Evolutionary conservation across 2,113 vertebrate species (phyloP).

Genomic region (Dipodomys stephensi): DNA sequence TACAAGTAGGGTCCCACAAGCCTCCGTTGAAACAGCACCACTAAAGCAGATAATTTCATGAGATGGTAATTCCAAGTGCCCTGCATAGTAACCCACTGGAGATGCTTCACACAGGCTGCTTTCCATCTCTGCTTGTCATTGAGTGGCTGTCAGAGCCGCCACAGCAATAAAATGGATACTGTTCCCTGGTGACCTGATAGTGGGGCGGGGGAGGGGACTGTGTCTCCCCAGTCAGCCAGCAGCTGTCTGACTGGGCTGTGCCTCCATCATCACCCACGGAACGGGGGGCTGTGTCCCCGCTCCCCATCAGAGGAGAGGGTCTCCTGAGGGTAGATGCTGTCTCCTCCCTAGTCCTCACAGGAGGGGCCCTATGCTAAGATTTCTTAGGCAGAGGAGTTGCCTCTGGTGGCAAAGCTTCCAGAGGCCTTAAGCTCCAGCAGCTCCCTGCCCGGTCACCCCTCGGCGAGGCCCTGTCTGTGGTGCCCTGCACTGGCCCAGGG

Average conservation of each 20-base stretch:
- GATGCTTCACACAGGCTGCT: accelerated
- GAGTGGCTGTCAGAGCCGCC: background rate
- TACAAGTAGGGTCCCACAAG: accelerated
- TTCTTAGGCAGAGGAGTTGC: background rate
- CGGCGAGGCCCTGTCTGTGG: background rate
- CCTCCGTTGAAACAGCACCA: background rate
- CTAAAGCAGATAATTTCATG: background rate
- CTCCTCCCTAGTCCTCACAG: background rate
- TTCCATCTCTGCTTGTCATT: background rate
- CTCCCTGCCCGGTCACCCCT: background rate
- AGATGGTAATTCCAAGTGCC: accelerated
- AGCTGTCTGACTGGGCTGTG: background rate
- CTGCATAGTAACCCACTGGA: accelerated
- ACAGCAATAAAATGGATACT: background rate
- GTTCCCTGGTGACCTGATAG: background rate
- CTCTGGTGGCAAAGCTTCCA: background rate
- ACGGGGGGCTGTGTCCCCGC: background rate
- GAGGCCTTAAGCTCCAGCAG: background rate
- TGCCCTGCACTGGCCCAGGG: background rate
- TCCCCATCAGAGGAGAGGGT: background rate
- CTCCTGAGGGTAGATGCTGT: too few species aligned
- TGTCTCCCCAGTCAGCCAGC: background rate
- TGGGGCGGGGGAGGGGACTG: too few species aligned
- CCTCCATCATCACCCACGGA: background rate
- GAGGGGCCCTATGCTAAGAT: background rate